phyloP scores from a whole-genome alignment of 2,113 vertebrate genomes.

The Colius striatus region DNA sequence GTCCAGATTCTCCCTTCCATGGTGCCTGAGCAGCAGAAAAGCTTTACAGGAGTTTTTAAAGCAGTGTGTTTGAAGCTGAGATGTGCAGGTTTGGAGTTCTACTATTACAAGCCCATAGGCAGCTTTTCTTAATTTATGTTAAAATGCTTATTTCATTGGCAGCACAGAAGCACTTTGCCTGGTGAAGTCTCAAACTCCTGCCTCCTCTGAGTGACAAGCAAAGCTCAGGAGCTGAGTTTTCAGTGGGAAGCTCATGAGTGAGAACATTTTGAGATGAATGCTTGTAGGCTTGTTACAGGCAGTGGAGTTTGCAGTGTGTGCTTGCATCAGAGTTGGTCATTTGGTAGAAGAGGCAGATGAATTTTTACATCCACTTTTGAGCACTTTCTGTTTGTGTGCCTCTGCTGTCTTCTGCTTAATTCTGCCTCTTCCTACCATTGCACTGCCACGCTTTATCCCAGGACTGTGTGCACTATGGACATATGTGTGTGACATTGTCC shows the following conservation, averaged over 20 bases:
- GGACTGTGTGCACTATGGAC: not conserved
- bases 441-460: not conserved
- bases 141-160: not conserved
- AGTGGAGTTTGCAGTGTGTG: not conserved
- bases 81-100: not conserved
- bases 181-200: not conserved
- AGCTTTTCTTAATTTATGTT: slow-evolving; percentile 16
- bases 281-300: not conserved
- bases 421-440: not conserved
- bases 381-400: not conserved
- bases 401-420: not conserved
- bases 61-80: not conserved
- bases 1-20: not conserved
- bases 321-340: not conserved
- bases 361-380: not conserved
- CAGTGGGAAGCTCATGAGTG: not conserved
- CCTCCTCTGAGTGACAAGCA: not conserved
- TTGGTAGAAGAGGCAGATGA: not conserved
- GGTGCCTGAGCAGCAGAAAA: not conserved
- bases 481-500: not conserved
- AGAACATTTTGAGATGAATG: not conserved
- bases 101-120: not conserved
- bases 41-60: not conserved
- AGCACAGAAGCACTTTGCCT: not conserved
- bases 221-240: not conserved